phyloP scores from a whole-genome alignment of 2,797 vertebrate species.

The Sebastes iracundus region DNA sequence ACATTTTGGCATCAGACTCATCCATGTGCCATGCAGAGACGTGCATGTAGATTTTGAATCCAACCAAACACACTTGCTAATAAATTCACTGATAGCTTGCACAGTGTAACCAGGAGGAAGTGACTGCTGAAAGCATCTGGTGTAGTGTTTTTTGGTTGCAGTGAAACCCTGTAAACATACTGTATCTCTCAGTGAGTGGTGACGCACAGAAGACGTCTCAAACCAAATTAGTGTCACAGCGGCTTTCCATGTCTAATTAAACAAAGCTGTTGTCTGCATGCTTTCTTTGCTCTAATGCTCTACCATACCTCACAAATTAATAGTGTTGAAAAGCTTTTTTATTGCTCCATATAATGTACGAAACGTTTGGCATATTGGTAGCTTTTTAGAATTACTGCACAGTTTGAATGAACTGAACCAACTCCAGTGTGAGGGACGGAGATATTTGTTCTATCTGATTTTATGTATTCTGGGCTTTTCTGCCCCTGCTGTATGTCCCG shows the following conservation, averaged over 20 bases:
- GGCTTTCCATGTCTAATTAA: conserved; percentile 37
- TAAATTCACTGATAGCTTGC: conserved; percentile 2
- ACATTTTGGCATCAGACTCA: neutral
- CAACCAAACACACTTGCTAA: neutral
- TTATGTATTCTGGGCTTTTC: conserved; percentile 32
- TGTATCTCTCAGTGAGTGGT: neutral
- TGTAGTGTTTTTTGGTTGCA: conserved; percentile 18
- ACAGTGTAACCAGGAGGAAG: neutral
- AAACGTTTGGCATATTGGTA: neutral
- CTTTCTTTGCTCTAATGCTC: neutral
- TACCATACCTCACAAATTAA: neutral
- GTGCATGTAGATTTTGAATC: neutral
- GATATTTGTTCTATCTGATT: conserved; percentile 32
- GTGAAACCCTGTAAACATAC: conserved; percentile 25
- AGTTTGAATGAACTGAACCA: conserved; percentile 8
- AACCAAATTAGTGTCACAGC: conserved; percentile 32
- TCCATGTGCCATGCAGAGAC: neutral
- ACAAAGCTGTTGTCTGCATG: neutral
- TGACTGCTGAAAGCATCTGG: conserved; percentile 27
- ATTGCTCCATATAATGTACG: neutral
- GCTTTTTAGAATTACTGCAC: neutral
- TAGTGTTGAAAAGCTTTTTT: neutral
- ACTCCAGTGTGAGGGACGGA: neutral
- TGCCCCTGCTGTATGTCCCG: neutral
- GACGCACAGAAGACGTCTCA: conserved; percentile 3